Evolutionary conservation across 2,113 vertebrate species (phyloP), one percentile per base, ranked within the genome.

Genomic region (Cacatua alba): DNA sequence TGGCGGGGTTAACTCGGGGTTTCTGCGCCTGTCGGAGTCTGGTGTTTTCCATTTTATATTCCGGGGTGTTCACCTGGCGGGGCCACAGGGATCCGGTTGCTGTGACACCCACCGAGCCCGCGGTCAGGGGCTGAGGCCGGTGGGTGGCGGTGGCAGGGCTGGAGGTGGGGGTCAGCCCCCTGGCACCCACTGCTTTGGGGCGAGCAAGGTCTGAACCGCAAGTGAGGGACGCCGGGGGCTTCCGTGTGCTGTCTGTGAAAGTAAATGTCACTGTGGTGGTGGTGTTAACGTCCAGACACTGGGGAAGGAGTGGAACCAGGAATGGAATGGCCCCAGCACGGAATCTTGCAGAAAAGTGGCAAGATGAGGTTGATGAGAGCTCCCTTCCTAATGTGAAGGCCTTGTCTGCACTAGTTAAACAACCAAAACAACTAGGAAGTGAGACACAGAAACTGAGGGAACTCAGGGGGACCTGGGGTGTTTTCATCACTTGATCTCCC

Each of bases 261-360:
- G 13, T 7, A 33, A 59, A 25, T 25, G 41, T 63, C 53, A 10
- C 44, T 3, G 7, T 8, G 13, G 33, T 13, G 57, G 57, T 4
- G 0, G 4, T 9, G 2, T 3, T 10, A 18, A 19, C 4, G 6
- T 3, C 0, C 20, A 11, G 51, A 14, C 28, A 3, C 51, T 1
- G 65, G 53, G 65, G 29, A 12, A 4, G 71, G 65, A 19, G 72
- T 17, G 33, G 18, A 24, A 17, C n/a, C 18, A 2, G 63, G 4
- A 0, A 10, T 5, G 57, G 57, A 29, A 24, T 24, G 17, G 0
- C 44, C 14, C 4, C 25, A 23, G 8, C n/a, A 1, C 1, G 5
- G 11, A 10, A 17, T 26, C 13, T 37, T 13, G 1, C 26, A 17
- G 52, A 20, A 17, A 26, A 48, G 17, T 0, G 43, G 2, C 43